A percentile compares a stretch with the other conserved stretches of the same genome.
Conservation (phyloP, 2,888 invertebrate species). For the Megastigmus dorsalis region DNA sequence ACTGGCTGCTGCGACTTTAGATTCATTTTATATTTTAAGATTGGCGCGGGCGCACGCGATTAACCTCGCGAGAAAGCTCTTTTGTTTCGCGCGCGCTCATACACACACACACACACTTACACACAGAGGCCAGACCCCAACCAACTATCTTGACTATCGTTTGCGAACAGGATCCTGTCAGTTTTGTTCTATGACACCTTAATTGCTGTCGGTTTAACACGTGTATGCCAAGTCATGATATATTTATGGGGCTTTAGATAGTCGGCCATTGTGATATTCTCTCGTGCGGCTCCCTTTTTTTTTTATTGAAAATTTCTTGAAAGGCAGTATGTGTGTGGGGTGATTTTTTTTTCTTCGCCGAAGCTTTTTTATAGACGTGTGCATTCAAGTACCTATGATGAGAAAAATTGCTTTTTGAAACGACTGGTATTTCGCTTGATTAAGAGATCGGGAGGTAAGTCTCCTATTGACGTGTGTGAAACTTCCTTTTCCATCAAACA, state of each 20-base stretch:
- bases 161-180: conserved; percentile 52
- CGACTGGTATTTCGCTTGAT: neutral
- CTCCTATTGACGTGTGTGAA: no score
- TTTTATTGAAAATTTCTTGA: conserved; percentile 19
- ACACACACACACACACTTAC: no score
- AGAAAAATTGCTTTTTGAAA: no score
- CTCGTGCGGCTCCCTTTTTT: neutral
- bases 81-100: conserved; percentile 28
- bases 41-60: neutral
- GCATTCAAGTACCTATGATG: no score
- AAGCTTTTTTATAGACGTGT: neutral
- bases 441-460: neutral
- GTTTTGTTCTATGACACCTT: conserved; percentile 53
- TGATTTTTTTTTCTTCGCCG: neutral
- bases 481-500: neutral
- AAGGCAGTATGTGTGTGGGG: neutral
- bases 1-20: neutral
- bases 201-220: conserved; percentile 50
- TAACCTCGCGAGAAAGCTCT: conserved; percentile 16
- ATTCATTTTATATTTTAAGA: conserved; percentile 9
- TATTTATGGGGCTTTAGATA: conserved; percentile 43
- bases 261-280: conserved; percentile 19
- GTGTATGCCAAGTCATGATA: conserved; percentile 42
- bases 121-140: no score
- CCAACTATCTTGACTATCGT: conserved; percentile 27